phyloP scores from a whole-genome alignment of 2,797 vertebrate genomes.

The Gephyroberyx darwinii region DNA sequence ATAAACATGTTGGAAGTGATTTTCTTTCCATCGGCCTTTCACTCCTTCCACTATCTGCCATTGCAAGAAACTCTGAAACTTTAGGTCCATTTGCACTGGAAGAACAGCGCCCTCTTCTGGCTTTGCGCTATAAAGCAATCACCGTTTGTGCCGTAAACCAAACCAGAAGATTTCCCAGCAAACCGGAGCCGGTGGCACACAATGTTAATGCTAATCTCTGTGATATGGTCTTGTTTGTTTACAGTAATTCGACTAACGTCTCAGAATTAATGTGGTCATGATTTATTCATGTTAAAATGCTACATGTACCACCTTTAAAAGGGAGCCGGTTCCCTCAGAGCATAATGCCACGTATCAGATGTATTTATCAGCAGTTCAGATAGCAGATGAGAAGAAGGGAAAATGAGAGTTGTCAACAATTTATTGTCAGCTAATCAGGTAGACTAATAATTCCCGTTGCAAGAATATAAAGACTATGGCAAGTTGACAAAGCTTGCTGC shows the following conservation, averaged over 20 bases:
- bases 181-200: conserved; percentile 19
- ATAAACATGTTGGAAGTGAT: no score
- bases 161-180: conserved; percentile 16
- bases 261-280: conserved; percentile 26
- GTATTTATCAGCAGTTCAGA: neutral
- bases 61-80: conserved; percentile 4
- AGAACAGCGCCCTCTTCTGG: neutral
- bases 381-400: conserved; percentile 8
- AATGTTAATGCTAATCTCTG: conserved; percentile 50
- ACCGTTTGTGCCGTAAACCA: conserved; percentile 3
- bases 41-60: neutral
- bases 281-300: conserved; percentile 43
- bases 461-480: conserved; percentile 31
- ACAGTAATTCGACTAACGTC: conserved; percentile 28
- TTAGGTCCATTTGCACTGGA: conserved; percentile 26
- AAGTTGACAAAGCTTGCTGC: neutral
- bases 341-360: conserved; percentile 1
- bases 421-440: conserved; percentile 6
- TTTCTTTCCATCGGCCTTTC: no score
- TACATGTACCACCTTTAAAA: conserved; percentile 30
- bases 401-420: conserved; percentile 13
- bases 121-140: neutral
- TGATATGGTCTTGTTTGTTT: conserved; percentile 32
- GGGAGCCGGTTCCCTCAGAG: neutral
- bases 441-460: neutral